Evolutionary conservation across 1,140 invertebrate species (phyloP), one percentile per base, ranked within the genome.

Genomic region (Colletes gigas): DNA sequence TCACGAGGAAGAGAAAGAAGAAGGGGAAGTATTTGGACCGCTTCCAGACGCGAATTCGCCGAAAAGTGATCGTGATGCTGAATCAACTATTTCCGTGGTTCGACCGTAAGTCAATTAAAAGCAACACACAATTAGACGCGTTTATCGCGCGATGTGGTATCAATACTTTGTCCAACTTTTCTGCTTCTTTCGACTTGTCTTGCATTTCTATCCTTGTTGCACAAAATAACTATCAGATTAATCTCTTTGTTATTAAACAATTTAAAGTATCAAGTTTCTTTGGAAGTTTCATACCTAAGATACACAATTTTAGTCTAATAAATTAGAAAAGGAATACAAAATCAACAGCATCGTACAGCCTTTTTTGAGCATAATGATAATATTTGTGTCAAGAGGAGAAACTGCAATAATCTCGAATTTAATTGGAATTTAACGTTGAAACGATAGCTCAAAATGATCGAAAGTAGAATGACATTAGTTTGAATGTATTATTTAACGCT

Each of bases 401-500:
- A 50, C 41, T n/a, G 19, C 19, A 2, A 50, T 19, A 15, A 30
- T 41, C 9, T 4, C 12, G 44, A 62, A 62, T 50, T 52, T 62
- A 4, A 21, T 39, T 6, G 5, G 9, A 21, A 12, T 57, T 4
- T 17, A 0, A 12, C 15, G 14, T 39, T 44, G 3, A 7, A 8
- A 19, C 14, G 17, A 41, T 54, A 21, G 1, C 0, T 17, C 10
- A 44, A 1, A 50, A 50, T 52, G n/a, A 8, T 63, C 21, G 6
- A 17, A 55, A 73, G 15, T 21, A 10, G 9, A n/a, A 65, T 44
- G 17, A 44, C 21, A 6, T 30, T 4, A 17, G 3, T 15, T 44
- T 19, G 30, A 14, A 6, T 17, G 17, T n/a, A 41, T 71, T 54
- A 62, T 78, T 78, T 55, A 72, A 72, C 77, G 77, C 77, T 78